Evolutionary conservation across 2,113 vertebrate genomes (phyloP).

Genomic region (human): DNA sequence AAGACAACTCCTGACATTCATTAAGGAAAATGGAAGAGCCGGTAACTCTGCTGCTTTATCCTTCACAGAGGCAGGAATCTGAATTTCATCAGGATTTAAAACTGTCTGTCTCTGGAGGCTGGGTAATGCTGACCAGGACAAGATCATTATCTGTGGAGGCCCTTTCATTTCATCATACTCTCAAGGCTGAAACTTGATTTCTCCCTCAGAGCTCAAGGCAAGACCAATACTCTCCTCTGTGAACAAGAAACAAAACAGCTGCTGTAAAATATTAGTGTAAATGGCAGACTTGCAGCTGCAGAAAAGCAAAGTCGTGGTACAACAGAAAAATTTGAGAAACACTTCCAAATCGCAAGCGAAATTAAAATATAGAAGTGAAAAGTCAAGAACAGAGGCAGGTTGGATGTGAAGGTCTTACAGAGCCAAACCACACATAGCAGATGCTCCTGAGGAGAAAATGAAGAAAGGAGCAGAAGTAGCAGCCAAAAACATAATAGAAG

Average conservation of each 20-base stretch:
- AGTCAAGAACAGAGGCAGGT: fast-evolving
- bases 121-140: fast-evolving
- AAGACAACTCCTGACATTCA: background rate
- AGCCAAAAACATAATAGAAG: background rate
- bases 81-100: background rate
- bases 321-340: too few relatives aligned
- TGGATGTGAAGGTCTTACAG: fast-evolving
- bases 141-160: fast-evolving
- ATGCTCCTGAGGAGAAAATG: background rate
- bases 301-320: fast-evolving
- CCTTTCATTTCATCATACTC: background rate
- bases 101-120: background rate
- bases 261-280: background rate
- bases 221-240: too few relatives aligned
- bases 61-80: background rate
- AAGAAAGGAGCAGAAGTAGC: background rate
- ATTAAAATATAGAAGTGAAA: too few relatives aligned
- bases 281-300: background rate
- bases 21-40: fast-evolving
- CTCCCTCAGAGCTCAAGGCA: too few relatives aligned
- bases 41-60: background rate
- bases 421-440: fast-evolving
- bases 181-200: background rate
- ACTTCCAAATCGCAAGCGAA: background rate
- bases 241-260: fast-evolving